These are phyloP conservation scores for Mesorhabditis sp. DNA, from an alignment of 2,888 invertebrate genomes.

Conservation along the genomic window DNA sequence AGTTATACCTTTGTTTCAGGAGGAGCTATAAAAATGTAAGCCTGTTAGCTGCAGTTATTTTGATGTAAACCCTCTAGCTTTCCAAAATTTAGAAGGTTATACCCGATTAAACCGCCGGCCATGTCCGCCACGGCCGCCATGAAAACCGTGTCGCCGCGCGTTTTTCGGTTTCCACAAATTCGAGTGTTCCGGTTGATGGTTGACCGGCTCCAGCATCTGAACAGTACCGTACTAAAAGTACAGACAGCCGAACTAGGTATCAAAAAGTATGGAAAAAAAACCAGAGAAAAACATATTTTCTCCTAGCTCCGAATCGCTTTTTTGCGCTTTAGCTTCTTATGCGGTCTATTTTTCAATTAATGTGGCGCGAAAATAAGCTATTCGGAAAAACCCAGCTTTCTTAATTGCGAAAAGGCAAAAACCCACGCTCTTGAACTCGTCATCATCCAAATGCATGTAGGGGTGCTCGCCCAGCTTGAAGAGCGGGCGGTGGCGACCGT, in stretches of 20 bases:
- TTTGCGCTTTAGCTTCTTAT: too few species aligned
- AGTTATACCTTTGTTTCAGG: too few species aligned
- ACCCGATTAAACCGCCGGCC: not conserved
- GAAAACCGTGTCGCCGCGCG: not conserved
- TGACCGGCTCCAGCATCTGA: not conserved
- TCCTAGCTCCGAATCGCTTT: too few species aligned
- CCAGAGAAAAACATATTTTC: too few species aligned
- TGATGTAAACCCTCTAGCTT: too few species aligned
- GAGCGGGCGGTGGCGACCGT: not conserved
- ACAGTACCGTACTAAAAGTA: too few species aligned
- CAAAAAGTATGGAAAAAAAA: too few species aligned
- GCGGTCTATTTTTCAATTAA: too few species aligned
- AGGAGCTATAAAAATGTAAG: too few species aligned
- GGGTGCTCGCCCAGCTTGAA: constrained; percentile 1
- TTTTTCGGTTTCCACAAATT: not conserved
- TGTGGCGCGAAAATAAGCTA: too few species aligned
- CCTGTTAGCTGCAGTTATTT: too few species aligned
- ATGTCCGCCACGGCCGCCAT: not conserved
- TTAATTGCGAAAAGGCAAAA: not conserved
- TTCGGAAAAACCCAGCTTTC: not conserved
- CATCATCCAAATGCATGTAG: constrained; percentile 4
- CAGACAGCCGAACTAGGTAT: too few species aligned
- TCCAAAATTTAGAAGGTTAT: not conserved
- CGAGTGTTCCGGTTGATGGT: not conserved
- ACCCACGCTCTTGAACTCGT: not conserved